Percentiles rank a stretch among this genome's conserved stretches.
These are phyloP conservation scores for Gymnodraco acuticeps DNA, from an alignment of 2,797 vertebrate genomes.

Conservation along the genomic window DNA sequence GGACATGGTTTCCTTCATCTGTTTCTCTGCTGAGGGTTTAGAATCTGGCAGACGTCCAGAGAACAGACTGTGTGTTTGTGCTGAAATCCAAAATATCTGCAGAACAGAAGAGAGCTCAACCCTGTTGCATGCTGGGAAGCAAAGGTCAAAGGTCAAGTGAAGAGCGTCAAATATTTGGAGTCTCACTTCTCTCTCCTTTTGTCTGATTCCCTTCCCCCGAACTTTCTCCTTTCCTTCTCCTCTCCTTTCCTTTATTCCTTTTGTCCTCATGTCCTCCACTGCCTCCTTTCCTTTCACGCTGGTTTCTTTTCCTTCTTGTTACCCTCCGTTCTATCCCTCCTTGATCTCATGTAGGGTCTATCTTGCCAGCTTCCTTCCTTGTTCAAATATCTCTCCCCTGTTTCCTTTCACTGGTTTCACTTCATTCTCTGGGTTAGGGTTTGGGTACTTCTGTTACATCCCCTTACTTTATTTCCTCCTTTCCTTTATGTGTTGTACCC, in stretches of 20 bases:
- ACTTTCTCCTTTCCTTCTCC: background rate
- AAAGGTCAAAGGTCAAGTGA: conserved; percentile 31
- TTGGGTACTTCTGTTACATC: background rate
- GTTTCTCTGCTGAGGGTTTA: conserved; percentile 25
- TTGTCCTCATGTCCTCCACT: too few species aligned
- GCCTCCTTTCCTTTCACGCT: background rate
- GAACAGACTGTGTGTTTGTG: background rate
- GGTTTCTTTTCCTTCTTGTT: background rate
- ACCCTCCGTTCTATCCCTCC: too few species aligned
- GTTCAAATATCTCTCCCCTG: too few species aligned
- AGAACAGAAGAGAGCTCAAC: conserved; percentile 4
- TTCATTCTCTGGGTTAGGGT: too few species aligned
- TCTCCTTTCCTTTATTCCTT: background rate
- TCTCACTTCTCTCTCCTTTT: background rate
- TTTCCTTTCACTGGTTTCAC: background rate
- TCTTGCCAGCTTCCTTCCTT: background rate
- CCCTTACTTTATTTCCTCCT: background rate
- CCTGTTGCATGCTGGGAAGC: background rate
- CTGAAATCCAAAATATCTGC: conserved; percentile 5
- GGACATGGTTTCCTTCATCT: conserved; percentile 25
- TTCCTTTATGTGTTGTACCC: background rate
- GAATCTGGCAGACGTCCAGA: conserved; percentile 21
- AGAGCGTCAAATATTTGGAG: background rate
- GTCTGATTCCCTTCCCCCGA: background rate
- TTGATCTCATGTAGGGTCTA: too few species aligned